Base-by-base conservation (phyloP, 2,888 invertebrate species). In the Netelia inedita region DNA sequence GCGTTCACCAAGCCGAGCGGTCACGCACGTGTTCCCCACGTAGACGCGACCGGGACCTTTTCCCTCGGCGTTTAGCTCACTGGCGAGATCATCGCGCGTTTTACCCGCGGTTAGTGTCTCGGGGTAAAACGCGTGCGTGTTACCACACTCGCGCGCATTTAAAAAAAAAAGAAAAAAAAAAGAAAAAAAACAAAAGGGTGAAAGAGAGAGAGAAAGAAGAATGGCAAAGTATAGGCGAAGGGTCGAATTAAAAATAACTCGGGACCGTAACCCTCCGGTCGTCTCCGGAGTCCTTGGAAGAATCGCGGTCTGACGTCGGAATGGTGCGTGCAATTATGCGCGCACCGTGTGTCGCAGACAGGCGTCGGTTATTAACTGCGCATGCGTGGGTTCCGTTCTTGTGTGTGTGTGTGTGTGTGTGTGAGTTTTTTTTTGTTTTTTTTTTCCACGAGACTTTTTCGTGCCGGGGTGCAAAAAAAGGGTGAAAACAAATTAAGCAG, bases 231-330 rank as follows among this genome's bases (percentile, higher is more conserved):
- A 55, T 69, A 43, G 73, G 83, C 55, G 69, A 74, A 83, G 83
- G 83, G 73, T 83, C 68, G 79, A 66, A 76, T 82, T 86, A 84
- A 84, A 86, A 86, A 86, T 85, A 86, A 79, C 82, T 46, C 68
- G 50, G 19, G 61, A 74, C 63, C 63, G 65, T 59, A 75, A 75
- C 53, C 83, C 71, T 53, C 71, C 35, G 21, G 65, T 65, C 55
- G 69, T 69, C 59, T 43, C 28, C n/a, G n/a, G 71, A 59, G 76
- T 66, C 72, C 66, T 74, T 73, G 82, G 65, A 46, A 28, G 21
- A 5, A n/a, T 16, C 19, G 28, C 59, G 43, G 11, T n/a, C 9
- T 53, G 21, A 14, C 50, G 14, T 50, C n/a, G 50, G 5, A 6
- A n/a, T 46, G 74, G 19, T 28, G n/a, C 74, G 50, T 63, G 57